Evolutionary conservation across 2,113 vertebrate species (phyloP).

Genomic region (Ahaetulla prasina): DNA sequence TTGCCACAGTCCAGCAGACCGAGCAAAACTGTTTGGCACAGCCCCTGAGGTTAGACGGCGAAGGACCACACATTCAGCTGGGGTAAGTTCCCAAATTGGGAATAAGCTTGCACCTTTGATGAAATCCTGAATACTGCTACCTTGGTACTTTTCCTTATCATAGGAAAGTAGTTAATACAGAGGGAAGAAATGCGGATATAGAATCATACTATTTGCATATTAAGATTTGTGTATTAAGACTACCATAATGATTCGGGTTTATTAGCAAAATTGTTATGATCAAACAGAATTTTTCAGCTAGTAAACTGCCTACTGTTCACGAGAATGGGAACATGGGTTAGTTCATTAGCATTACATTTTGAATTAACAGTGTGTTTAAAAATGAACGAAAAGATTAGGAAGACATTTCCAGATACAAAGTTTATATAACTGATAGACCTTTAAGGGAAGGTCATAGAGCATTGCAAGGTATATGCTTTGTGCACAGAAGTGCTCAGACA

Average conservation of each 20-base stretch:
- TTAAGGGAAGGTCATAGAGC: not conserved
- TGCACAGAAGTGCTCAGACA: not conserved
- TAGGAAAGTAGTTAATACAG: not conserved
- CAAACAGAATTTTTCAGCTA: not conserved
- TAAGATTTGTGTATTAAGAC: not conserved
- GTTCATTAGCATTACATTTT: not conserved
- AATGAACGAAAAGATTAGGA: not conserved
- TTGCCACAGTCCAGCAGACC: constrained; percentile 79
- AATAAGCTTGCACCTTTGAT: fast-evolving
- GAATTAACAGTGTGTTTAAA: not conserved
- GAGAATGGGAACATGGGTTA: not conserved
- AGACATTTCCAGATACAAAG: not conserved
- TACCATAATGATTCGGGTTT: not conserved
- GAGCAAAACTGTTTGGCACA: constrained; percentile 76
- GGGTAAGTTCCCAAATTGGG: constrained; percentile 52
- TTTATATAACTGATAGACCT: not conserved
- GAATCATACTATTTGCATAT: not conserved
- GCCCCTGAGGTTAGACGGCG: constrained; percentile 65
- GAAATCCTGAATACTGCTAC: not conserved
- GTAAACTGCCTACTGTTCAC: not conserved
- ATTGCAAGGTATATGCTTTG: not conserved
- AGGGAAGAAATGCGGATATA: not conserved
- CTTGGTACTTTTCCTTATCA: not conserved
- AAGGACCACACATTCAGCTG: constrained; percentile 67
- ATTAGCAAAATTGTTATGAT: not conserved